These are phyloP conservation scores for Nothobranchius furzeri DNA, from an alignment of 2,113 vertebrate species.

Conservation along the genomic window DNA sequence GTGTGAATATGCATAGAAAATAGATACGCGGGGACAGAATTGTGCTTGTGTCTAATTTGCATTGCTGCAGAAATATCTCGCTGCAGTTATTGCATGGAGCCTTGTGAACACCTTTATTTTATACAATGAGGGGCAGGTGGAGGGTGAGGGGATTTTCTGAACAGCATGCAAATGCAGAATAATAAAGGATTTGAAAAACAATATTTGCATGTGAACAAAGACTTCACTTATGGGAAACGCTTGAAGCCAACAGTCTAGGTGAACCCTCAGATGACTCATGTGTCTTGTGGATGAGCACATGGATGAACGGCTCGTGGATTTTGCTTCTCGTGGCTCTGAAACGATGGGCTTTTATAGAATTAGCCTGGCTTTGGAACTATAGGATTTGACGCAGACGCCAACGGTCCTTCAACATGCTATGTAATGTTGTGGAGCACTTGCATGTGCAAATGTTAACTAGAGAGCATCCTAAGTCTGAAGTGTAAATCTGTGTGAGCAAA, in stretches of 20 bases:
- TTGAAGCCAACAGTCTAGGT: constrained; percentile 43
- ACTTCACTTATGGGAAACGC: constrained; percentile 49
- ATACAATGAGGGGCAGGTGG: constrained; percentile 57
- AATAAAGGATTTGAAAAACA: constrained; percentile 60
- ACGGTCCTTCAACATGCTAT: constrained; percentile 50
- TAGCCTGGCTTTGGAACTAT: constrained; percentile 41
- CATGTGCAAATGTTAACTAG: constrained; percentile 51
- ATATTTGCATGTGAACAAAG: constrained; percentile 75
- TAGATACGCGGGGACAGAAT: constrained; percentile 54
- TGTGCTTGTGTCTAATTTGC: constrained; percentile 66
- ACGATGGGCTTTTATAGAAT: constrained; percentile 62
- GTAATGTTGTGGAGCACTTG: constrained; percentile 18
- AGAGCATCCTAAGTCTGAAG: constrained; percentile 23
- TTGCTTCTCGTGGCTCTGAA: constrained; percentile 42
- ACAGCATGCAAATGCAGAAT: constrained; percentile 60
- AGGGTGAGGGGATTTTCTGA: constrained; percentile 40
- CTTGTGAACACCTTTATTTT: constrained; percentile 70
- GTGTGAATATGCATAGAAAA: constrained; percentile 62
- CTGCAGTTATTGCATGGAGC: constrained; percentile 45
- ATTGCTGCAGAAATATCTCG: constrained; percentile 60
- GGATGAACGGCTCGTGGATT: constrained; percentile 38
- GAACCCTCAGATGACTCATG: constrained; percentile 54
- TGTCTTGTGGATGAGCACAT: constrained; percentile 48
- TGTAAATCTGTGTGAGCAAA: constrained; percentile 50
- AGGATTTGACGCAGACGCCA: constrained; percentile 42